Evolutionary conservation across 2,888 invertebrate species (phyloP), one percentile per base, ranked within the genome.

Genomic region (Harpagoxenus sublaevis): DNA sequence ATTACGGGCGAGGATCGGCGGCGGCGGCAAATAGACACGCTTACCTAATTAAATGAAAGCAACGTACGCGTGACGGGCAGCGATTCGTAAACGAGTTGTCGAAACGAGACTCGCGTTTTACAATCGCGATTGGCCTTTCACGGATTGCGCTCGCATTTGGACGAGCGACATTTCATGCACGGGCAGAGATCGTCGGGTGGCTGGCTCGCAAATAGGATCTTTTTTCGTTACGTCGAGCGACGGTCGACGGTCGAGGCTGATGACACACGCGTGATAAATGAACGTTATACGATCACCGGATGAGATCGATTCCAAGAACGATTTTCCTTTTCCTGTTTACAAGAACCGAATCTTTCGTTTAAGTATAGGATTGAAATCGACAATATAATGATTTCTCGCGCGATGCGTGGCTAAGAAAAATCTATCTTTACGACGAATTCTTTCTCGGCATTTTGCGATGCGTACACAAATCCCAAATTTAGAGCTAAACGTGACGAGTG

Each of bases 31-130:
- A 60, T 1, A 62, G 62, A 48, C 62, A 48, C 18, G n/a, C n/a
- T 65, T 15, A n/a, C 42, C 15, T 42, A 55, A 77, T 77, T 77
- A 51, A 51, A 77, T 55, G 42, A 77, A 55, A 42, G 28, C 51
- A 39, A 31, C 66, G 42, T n/a, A 31, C 66, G 42, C 28, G 15
- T 66, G n/a, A 55, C 28, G n/a, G 6, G 6, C 42, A 10, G 28
- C 53, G 28, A 77, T 77, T 55, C 66, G 66, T 42, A 55, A 78
- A 66, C 31, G 65, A 15, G 48, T 28, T 68, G 8, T 45, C 8
- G 28, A 45, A 48, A 15, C 18, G 66, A 48, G 45, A 18, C 9
- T 45, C 12, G n/a, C 35, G 15, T 45, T 78, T 66, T 42, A 66
- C 9, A 15, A 66, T 55, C 28, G 42, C 42, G 28, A 15, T 39